A percentile compares a stretch with the other conserved stretches of the same genome.
Conservation (phyloP, 2,113 vertebrate species). For the Mastomys natalensis region DNA sequence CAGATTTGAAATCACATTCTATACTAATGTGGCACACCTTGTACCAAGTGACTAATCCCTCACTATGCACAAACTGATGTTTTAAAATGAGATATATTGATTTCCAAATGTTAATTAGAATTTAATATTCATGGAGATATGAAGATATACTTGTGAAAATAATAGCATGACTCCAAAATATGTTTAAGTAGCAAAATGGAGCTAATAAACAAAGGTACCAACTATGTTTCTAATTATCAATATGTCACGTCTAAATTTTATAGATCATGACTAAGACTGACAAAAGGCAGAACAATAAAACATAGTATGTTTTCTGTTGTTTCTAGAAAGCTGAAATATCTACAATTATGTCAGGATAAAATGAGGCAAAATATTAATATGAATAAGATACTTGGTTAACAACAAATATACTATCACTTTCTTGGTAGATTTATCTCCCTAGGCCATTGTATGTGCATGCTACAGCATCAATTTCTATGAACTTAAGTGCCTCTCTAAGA, state of each 20-base stretch:
- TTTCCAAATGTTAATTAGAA: not conserved
- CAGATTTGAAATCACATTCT: not conserved
- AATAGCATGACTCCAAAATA: not conserved
- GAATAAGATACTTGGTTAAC: accelerated
- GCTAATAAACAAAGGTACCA: not conserved
- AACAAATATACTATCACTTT: not conserved
- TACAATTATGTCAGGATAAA: not conserved
- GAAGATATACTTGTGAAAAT: not conserved
- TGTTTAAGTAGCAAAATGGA: not conserved
- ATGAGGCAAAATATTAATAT: not conserved
- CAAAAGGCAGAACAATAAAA: not conserved
- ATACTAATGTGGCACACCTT: not conserved
- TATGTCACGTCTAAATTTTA: not conserved
- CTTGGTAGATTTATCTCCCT: not conserved
- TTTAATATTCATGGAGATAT: not conserved
- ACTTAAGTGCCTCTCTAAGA: accelerated
- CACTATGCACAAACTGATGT: not conserved
- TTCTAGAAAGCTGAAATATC: not conserved
- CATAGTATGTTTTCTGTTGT: not conserved
- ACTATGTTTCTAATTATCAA: not conserved
- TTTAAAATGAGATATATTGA: not conserved
- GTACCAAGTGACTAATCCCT: too few species aligned
- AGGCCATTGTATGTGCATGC: too few species aligned
- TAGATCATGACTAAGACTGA: not conserved
- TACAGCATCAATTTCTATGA: not conserved